Evolutionary conservation across 2,888 invertebrate species (phyloP).

Genomic region (Keiferia lycopersicella): DNA sequence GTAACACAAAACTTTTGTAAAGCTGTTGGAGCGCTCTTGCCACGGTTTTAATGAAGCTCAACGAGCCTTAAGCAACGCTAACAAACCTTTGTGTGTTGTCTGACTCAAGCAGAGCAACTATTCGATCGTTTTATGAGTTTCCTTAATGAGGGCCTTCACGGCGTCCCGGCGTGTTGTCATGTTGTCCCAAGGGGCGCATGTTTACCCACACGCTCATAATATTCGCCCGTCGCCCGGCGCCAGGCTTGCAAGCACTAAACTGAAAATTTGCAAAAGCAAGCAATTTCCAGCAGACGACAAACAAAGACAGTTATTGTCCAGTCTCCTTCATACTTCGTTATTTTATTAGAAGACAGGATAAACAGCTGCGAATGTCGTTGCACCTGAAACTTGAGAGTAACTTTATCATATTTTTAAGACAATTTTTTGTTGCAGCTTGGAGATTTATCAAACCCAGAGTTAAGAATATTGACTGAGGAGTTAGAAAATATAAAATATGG

Average conservation of each 20-base stretch:
- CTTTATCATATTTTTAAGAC: neutral
- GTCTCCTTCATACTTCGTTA: slow-evolving; percentile 21
- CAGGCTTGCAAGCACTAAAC: slow-evolving; percentile 40
- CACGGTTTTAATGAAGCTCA: slow-evolving; percentile 19
- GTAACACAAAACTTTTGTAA: slow-evolving; percentile 5
- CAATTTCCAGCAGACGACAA: slow-evolving; percentile 49
- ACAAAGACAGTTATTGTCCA: slow-evolving; percentile 43
- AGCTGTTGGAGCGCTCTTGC: neutral
- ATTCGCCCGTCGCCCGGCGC: slow-evolving; percentile 47
- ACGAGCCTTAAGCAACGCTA: slow-evolving; percentile 1
- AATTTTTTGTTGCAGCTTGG: slow-evolving; percentile 85
- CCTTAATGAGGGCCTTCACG: slow-evolving; percentile 62
- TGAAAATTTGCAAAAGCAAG: slow-evolving; percentile 54
- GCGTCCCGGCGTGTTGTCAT: slow-evolving; percentile 45
- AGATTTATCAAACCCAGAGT: slow-evolving; percentile 94
- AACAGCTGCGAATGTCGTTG: neutral
- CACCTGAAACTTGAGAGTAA: neutral
- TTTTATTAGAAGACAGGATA: slow-evolving; percentile 7
- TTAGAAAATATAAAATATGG: slow-evolving; percentile 95
- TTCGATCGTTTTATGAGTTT: slow-evolving; percentile 65
- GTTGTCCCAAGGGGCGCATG: slow-evolving; percentile 61
- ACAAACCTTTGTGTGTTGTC: slow-evolving; percentile 33
- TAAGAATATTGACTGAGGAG: slow-evolving; percentile 95
- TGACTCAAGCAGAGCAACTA: slow-evolving; percentile 45
- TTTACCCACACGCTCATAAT: slow-evolving; percentile 60